Conservation (phyloP, 1,140 invertebrate genomes). For the Eupristina koningsbergeri region DNA sequence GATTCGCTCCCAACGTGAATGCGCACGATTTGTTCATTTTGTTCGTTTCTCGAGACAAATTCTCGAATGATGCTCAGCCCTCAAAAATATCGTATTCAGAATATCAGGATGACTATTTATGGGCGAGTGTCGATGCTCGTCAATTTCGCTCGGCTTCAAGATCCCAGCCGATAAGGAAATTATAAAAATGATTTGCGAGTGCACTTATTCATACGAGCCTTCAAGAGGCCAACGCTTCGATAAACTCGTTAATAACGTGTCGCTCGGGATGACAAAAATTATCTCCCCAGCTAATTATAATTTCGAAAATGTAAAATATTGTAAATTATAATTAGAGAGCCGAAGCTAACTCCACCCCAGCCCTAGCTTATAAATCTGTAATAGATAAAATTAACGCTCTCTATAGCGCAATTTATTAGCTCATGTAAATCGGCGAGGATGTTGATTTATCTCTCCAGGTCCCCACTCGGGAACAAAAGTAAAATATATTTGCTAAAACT, state of each 20-base stretch:
- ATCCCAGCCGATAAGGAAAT: not conserved
- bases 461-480: not conserved
- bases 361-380: too few species aligned
- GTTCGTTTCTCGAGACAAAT: not conserved
- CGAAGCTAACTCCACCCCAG: too few species aligned
- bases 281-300: not conserved
- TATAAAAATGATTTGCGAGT: slow-evolving; percentile 6
- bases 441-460: not conserved
- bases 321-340: slow-evolving; percentile 1
- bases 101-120: not conserved
- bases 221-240: not conserved
- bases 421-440: slow-evolving; percentile 1
- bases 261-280: not conserved
- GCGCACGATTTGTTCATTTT: too few species aligned
- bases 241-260: not conserved
- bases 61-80: not conserved
- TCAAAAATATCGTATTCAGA: too few species aligned
- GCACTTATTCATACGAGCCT: not conserved
- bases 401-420: not conserved
- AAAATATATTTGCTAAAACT: not conserved
- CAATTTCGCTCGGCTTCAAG: not conserved
- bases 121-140: not conserved
- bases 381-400: not conserved
- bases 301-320: not conserved
- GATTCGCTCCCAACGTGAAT: too few species aligned